Evolutionary conservation across 2,113 vertebrate genomes (phyloP), one percentile per base, ranked within the genome.

Genomic region (Colinus virginianus): DNA sequence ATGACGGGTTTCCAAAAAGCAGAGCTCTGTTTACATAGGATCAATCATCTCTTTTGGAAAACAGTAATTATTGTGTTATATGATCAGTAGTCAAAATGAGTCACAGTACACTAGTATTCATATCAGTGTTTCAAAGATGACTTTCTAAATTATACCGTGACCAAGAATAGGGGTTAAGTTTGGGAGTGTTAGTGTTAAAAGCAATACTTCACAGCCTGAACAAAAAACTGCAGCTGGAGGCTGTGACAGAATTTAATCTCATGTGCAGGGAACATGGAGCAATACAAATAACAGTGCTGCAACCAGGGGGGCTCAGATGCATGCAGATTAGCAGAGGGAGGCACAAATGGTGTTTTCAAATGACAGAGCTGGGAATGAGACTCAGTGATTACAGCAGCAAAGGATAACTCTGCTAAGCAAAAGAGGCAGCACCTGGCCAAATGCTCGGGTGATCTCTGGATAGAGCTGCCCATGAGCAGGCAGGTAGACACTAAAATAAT

Each of bases 271-370:
- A 49, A 18, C 82, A 87, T 14, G 56, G 76, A 88, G 72, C 36
- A 87, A 86, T 90, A 78, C 85, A 93, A 92, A 90, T 78, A 88
- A 48, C 43, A 68, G 0, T 40, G 64, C 51, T 89, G 72, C 64
- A 87, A 69, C 72, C 82, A 42, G 45, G 18, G 20, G 49, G 87
- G 34, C 63, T 80, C 56, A 49, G 67, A 78, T 75, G 87, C 78
- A 95, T 96, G 82, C 82, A 94, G 69, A 95, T 94, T 91, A 91
- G 84, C 64, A 88, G 70, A 89, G 79, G 72, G 79, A 96, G 56
- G 53, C 78, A 88, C 59, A 90, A 90, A 77, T 56, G 46, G 12
- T 51, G 28, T 72, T 87, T 80, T 43, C 67, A 63, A 59, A 56
- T 45, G 76, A 78, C 62, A 77, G 30, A 83, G 30, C 51, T 88